Evolutionary conservation across 2,113 vertebrate species (phyloP).

Genomic region (Glaucomys volans): DNA sequence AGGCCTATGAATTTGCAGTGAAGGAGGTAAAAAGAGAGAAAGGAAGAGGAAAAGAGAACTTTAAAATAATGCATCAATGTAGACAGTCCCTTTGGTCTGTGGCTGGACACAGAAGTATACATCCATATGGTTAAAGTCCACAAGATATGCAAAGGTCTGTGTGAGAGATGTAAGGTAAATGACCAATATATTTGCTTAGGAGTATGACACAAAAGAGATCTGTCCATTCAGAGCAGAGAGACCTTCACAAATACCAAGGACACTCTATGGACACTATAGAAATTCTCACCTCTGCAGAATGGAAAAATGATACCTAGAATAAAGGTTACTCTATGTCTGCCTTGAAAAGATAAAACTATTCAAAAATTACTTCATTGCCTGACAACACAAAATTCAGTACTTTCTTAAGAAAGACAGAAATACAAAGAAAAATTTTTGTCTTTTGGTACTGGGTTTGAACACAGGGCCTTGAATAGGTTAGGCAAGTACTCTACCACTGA

Average conservation of each 20-base stretch:
- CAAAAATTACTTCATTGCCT: not conserved
- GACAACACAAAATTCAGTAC: not conserved
- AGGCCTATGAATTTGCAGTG: not conserved
- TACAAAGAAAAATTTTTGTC: not conserved
- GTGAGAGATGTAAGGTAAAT: not conserved
- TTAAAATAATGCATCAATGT: not conserved
- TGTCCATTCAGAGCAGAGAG: not conserved
- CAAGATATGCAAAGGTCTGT: not conserved
- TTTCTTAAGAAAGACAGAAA: slow-evolving; percentile 27
- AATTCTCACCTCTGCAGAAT: not conserved
- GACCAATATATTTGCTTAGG: not conserved
- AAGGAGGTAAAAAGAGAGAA: not conserved
- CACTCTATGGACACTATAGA: not conserved
- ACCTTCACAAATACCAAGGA: not conserved
- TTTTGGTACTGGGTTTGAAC: not conserved
- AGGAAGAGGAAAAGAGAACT: not conserved
- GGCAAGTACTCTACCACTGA: not conserved
- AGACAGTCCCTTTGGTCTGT: not conserved
- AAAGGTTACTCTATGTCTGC: not conserved
- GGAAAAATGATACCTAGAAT: not conserved
- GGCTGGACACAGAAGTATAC: not conserved
- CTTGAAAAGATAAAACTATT: not conserved
- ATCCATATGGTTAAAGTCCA: not conserved
- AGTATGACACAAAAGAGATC: not conserved
- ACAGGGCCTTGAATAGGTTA: not conserved